Percentiles rank a stretch among this genome's conserved stretches.
Conservation (phyloP, 2,797 vertebrate genomes). For the Balearica regulorum region DNA sequence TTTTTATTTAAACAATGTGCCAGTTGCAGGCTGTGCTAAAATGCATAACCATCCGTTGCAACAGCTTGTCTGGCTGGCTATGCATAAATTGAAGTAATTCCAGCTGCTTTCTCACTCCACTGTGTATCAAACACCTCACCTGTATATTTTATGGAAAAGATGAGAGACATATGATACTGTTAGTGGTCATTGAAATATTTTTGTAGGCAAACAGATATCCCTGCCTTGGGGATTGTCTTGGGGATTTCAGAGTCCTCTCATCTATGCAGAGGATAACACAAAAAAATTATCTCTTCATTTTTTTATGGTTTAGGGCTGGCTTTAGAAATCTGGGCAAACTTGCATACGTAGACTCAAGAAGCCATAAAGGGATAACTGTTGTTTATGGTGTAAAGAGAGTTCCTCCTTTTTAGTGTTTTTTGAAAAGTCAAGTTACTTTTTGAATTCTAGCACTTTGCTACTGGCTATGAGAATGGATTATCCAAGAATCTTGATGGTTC, state of each 20-base stretch:
- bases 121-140: not conserved
- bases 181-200: not conserved
- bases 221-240: not conserved
- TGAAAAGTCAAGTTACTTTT: not conserved
- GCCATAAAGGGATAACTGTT: not conserved
- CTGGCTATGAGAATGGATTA: not conserved
- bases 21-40: slow-evolving; percentile 10
- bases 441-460: not conserved
- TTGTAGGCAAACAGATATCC: not conserved
- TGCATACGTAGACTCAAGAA: not conserved
- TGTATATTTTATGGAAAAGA: not conserved
- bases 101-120: not conserved
- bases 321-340: not conserved
- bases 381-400: not conserved
- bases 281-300: not conserved
- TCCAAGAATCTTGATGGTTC: not conserved
- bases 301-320: not conserved
- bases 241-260: not conserved
- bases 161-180: not conserved
- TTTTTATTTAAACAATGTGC: slow-evolving; percentile 20
- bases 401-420: not conserved
- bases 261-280: not conserved
- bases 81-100: slow-evolving; percentile 13
- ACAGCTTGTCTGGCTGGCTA: slow-evolving; percentile 5
- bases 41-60: not conserved